Evolutionary conservation across 2,888 invertebrate species (phyloP), one percentile per base, ranked within the genome.

Genomic region (Limnephilus auricula): DNA sequence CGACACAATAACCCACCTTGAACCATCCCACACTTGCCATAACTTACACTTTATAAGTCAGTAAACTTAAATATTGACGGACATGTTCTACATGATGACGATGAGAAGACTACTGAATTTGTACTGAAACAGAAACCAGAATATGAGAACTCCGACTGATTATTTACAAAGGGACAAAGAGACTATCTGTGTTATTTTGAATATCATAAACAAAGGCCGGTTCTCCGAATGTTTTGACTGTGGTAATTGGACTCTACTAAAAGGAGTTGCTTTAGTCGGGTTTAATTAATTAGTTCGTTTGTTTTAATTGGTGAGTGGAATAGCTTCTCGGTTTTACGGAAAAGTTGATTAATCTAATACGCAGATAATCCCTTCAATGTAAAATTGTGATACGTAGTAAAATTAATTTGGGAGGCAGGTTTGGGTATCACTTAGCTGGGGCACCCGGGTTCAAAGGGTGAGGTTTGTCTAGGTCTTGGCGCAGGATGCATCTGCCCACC

Each of bases 81-180:
- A 18, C 89, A 89, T 80, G 18, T 89, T 80, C 80, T 89, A 89
- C 89, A 89, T 80, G 31, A 40, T 89, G 79, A 87, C 13, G 82
- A 12, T 5, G 34, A 32, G 50, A 86, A 13, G 34, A 37, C 82
- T 34, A 82, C 86, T 86, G 65, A 32, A 86, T n/a, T 85, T 31
- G 32, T 86, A 50, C 86, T 86, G 86, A 50, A 32, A 2, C 84
- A 25, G 25, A 65, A 50, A 50, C 18, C 15, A 18, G 50, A 50
- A 50, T 50, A 50, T 50, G 50, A 50, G 50, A 65, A 25, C 18
- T 18, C 50, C 50, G 25, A 65, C 65, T 65, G 65, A 65, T 65
- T 65, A 65, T 25, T 25, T 65, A 65, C 25, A 9, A 50, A 31
- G 50, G 86, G 31, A 86, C 86, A 86, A 86, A 86, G 86, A 86